These are phyloP conservation scores for Papilio xuthus DNA, from an alignment of 1,140 invertebrate genomes.

Conservation along the genomic window DNA sequence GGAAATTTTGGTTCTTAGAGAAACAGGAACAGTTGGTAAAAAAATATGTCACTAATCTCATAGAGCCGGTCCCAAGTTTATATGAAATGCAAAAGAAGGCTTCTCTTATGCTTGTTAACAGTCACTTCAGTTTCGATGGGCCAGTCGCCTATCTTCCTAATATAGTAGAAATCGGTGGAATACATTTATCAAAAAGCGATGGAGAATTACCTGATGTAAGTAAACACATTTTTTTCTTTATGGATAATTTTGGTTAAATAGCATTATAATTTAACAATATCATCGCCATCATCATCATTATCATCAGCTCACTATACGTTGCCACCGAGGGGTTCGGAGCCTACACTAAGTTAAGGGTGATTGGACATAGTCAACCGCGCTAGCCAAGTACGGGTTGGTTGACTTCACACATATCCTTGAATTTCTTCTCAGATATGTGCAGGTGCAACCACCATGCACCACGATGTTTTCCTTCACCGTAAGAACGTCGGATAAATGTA, in stretches of 20 bases:
- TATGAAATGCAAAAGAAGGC: constrained; percentile 77
- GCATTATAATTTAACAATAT: no score
- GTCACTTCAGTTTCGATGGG: constrained; percentile 74
- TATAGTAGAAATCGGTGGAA: constrained; percentile 83
- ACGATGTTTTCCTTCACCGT: no score
- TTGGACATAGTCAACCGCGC: no score
- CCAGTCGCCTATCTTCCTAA: constrained; percentile 79
- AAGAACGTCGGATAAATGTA: no score
- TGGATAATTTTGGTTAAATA: background rate
- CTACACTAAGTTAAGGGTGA: no score
- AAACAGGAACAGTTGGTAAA: constrained; percentile 68
- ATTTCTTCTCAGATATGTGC: no score
- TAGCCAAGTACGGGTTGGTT: no score
- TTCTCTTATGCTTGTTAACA: constrained; percentile 79
- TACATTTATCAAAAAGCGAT: constrained; percentile 77
- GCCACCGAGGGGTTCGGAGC: no score
- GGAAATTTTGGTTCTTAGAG: constrained; percentile 63
- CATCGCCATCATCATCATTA: no score
- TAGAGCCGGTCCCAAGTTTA: constrained; percentile 73
- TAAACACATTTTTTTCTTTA: constrained; percentile 5
- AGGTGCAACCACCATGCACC: no score
- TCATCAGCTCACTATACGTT: no score
- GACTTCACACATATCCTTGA: no score
- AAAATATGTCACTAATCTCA: constrained; percentile 63
- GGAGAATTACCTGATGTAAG: constrained; percentile 55